A percentile compares a stretch with the other conserved stretches of the same genome.
Evolutionary conservation across 1,140 invertebrate species (phyloP).

Genomic region (Leptinotarsa defecta): DNA sequence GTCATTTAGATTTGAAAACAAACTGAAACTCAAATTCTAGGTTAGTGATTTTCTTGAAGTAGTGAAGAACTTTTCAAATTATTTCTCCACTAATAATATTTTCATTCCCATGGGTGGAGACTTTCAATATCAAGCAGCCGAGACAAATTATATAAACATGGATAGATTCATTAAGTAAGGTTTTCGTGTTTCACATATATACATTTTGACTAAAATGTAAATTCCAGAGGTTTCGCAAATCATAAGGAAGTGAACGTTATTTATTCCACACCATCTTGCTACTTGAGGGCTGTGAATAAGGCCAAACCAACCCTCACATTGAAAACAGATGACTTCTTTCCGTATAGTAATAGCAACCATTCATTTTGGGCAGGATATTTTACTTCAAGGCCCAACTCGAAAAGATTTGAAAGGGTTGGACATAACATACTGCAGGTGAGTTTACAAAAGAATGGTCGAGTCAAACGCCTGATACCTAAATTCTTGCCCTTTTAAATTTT

Average conservation of each 20-base stretch:
- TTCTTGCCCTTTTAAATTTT: too few species aligned
- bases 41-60: slow-evolving; percentile 41
- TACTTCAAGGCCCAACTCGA: slow-evolving; percentile 72
- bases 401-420: slow-evolving; percentile 65
- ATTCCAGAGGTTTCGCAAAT: slow-evolving; percentile 63
- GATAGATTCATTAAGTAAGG: slow-evolving; percentile 80
- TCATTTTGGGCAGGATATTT: slow-evolving; percentile 86
- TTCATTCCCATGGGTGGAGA: slow-evolving; percentile 48
- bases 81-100: slow-evolving; percentile 41
- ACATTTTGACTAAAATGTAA: background rate
- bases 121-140: slow-evolving; percentile 62
- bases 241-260: slow-evolving; percentile 68
- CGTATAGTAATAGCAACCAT: slow-evolving; percentile 76
- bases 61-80: slow-evolving; percentile 19
- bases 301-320: slow-evolving; percentile 27
- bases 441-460: too few species aligned
- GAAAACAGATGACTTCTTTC: slow-evolving; percentile 73
- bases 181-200: background rate
- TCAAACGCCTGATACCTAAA: too few species aligned
- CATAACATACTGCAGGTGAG: slow-evolving; percentile 70
- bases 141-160: slow-evolving; percentile 68
- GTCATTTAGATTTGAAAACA: background rate
- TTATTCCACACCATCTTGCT: slow-evolving; percentile 80
- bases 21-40: slow-evolving; percentile 30
- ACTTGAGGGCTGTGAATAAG: slow-evolving; percentile 66